phyloP scores from a whole-genome alignment of 1,140 invertebrate species.

The Leptopilina boulardi region DNA sequence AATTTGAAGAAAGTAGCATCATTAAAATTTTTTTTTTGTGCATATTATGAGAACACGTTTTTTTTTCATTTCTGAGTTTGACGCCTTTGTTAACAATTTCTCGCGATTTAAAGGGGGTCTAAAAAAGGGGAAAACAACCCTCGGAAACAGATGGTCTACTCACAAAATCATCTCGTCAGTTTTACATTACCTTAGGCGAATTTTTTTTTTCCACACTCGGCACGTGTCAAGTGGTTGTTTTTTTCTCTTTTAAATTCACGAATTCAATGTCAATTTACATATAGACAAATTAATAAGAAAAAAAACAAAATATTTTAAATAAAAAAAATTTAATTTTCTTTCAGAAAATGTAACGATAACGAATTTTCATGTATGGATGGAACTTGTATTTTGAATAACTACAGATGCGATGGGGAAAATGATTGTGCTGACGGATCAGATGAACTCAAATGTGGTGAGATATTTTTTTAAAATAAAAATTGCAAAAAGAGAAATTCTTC shows the following conservation, averaged over 20 bases:
- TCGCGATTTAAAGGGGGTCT: constrained; percentile 49
- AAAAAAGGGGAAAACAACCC: constrained; percentile 54
- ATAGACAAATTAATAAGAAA: neutral
- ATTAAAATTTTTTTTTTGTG: neutral
- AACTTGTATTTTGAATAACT: constrained; percentile 80
- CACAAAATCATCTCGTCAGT: constrained; percentile 48
- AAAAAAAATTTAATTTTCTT: constrained; percentile 32
- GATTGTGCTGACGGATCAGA: constrained; percentile 81
- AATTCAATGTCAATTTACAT: neutral
- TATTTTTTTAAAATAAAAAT: constrained; percentile 44
- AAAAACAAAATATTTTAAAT: neutral
- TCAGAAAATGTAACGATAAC: constrained; percentile 77
- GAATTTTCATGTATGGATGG: constrained; percentile 79
- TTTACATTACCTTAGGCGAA: neutral
- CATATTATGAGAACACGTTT: neutral
- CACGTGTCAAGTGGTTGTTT: neutral
- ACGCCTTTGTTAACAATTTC: constrained; percentile 37
- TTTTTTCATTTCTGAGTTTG: neutral
- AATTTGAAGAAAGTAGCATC: too few species aligned
- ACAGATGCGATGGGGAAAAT: constrained; percentile 78
- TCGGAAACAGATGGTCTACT: constrained; percentile 50
- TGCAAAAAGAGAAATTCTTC: constrained; percentile 15
- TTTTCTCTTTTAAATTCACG: neutral
- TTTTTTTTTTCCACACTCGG: neutral
- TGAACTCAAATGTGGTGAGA: constrained; percentile 77